Evolutionary conservation across 2,888 invertebrate genomes (phyloP), one percentile per base, ranked within the genome.

Genomic region (Trachelus tabidus): DNA sequence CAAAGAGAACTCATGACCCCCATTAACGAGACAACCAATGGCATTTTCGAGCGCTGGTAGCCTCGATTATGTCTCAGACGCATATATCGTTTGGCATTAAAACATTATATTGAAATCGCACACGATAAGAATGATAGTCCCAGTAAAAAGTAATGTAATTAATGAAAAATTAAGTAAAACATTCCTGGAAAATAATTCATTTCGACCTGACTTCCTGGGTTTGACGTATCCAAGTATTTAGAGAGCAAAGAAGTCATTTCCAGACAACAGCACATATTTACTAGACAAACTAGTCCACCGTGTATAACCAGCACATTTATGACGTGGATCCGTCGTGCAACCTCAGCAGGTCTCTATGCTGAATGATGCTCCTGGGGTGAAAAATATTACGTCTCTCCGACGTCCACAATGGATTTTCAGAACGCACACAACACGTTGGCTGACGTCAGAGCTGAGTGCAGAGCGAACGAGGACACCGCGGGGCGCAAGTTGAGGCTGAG

Each of bases 401-500:
- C 31, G 30, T 30, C 9, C 71, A 12, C 71, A 1, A 12, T 31
- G 71, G 12, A 31, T 74, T 34, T 74, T 30, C 37, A 35, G 12
- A 35, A 74, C 34, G 74, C 34, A 23, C 34, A n/a, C 74, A 40
- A 23, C 23, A 34, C 74, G 74, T 74, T 11, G 74, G 23, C 74
- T 35, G 74, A 74, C 74, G 37, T 40, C n/a, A 11, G 74, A 23
- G 74, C 35, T 34, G 74, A 74, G 74, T 35, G 74, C 74, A 34
- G 12, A 74, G 35, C 34, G 74, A 74, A 34, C 34, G 74, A 56
- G 9, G 56, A 35, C 35, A 35, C 33, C 34, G 35, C 74, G 37
- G 30, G 74, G 37, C 23, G 74, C 73, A 56, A 74, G 81, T n/a
- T 71, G 77, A 73, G 76, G 73, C 73, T 76, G 83, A 30, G 30